phyloP scores from a whole-genome alignment of 2,797 vertebrate species.

The Hoplostethus atlanticus region DNA sequence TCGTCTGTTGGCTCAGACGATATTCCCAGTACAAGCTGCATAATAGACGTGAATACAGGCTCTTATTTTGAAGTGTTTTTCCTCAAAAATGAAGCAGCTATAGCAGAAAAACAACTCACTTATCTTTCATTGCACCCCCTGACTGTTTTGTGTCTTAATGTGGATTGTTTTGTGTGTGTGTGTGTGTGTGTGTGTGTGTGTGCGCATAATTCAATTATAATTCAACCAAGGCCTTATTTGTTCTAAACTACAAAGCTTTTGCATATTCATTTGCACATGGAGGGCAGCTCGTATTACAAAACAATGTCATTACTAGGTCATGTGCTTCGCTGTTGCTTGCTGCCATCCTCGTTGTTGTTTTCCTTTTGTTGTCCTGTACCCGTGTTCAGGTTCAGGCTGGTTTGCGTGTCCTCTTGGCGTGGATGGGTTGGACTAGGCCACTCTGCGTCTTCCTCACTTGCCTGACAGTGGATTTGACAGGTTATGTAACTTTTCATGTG shows the following conservation, averaged over 20 bases:
- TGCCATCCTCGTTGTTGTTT: background rate
- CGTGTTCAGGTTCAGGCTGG: background rate
- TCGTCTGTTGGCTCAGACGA: too few relatives aligned
- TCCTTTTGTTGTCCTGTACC: background rate
- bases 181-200: background rate
- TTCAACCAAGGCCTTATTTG: background rate
- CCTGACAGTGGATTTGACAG: constrained; percentile 9
- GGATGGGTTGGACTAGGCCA: background rate
- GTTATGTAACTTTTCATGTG: background rate
- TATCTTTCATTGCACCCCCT: too few relatives aligned
- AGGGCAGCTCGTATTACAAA: background rate
- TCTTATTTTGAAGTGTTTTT: too few relatives aligned
- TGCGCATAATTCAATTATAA: background rate
- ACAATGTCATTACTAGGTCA: background rate
- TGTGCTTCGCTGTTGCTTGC: background rate
- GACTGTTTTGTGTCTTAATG: background rate
- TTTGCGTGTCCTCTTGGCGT: background rate
- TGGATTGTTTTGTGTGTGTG: background rate
- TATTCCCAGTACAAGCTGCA: too few relatives aligned
- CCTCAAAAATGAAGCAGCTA: too few relatives aligned
- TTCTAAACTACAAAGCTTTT: background rate
- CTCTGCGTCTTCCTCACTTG: constrained; percentile 1
- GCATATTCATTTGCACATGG: constrained; percentile 10
- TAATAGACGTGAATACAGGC: too few relatives aligned
- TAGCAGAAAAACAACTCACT: too few relatives aligned